phyloP scores from a whole-genome alignment of 2,888 invertebrate species.

The Cacoxenus indagator region DNA sequence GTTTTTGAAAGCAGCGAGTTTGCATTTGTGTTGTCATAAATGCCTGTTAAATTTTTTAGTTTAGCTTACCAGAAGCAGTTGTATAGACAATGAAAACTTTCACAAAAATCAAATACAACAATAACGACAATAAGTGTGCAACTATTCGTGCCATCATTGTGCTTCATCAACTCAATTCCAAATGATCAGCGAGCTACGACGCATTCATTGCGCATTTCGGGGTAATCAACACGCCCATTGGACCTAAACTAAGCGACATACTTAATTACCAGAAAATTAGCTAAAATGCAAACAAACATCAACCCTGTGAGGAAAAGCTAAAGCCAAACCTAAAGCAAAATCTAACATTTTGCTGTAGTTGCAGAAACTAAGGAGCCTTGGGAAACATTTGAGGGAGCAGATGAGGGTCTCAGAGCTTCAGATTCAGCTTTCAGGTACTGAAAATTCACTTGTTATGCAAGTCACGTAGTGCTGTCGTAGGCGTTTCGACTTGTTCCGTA shows the following conservation, averaged over 20 bases:
- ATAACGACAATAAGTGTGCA: conserved; percentile 22
- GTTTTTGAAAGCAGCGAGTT: too few species aligned
- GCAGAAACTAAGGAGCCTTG: conserved; percentile 17
- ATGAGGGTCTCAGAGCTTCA: not conserved
- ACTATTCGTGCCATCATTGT: conserved; percentile 6
- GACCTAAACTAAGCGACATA: conserved; percentile 60
- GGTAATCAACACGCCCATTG: conserved; percentile 60
- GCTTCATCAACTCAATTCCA: not conserved
- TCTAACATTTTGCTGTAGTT: not conserved
- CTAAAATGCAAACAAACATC: conserved; percentile 10
- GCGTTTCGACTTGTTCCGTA: too few species aligned
- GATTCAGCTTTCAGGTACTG: not conserved
- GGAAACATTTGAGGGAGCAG: not conserved
- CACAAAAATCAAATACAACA: not conserved
- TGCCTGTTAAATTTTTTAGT: too few species aligned
- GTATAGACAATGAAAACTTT: conserved; percentile 31
- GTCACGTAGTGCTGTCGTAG: not conserved
- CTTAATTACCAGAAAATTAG: conserved; percentile 52
- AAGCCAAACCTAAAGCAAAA: conserved; percentile 13
- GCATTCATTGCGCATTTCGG: conserved; percentile 62
- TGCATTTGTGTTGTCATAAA: too few species aligned
- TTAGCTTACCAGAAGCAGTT: too few species aligned
- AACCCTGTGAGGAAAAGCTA: not conserved
- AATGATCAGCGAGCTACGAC: conserved; percentile 14
- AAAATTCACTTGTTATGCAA: not conserved